Percentiles rank a stretch among this genome's conserved stretches.
Evolutionary conservation across 2,888 invertebrate genomes (phyloP).

Genomic region (Protodeltote pygarga): DNA sequence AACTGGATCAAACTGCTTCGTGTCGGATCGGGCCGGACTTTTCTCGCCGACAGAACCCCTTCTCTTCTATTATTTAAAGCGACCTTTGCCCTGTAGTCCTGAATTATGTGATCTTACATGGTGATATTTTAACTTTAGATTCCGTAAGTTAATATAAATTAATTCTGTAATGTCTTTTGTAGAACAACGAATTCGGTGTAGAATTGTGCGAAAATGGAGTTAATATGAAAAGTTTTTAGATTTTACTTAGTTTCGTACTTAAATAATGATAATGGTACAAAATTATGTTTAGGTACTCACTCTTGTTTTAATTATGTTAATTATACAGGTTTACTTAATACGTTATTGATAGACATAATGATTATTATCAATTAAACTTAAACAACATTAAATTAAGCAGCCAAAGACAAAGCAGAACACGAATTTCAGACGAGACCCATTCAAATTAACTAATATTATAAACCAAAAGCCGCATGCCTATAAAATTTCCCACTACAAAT

Average conservation of each 20-base stretch:
- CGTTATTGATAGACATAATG: not conserved
- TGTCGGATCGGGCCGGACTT: slow-evolving; percentile 54
- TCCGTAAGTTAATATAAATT: slow-evolving; percentile 42
- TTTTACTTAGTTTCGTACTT: not conserved
- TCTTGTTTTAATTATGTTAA: not conserved
- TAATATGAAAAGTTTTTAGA: not conserved
- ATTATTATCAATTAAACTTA: too few species aligned
- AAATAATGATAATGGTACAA: not conserved
- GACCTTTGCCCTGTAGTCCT: slow-evolving; percentile 52
- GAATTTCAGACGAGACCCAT: slow-evolving; percentile 2
- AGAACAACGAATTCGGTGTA: slow-evolving; percentile 16
- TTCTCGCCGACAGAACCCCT: slow-evolving; percentile 60
- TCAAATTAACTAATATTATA: slow-evolving; percentile 38
- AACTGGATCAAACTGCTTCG: slow-evolving; percentile 52
- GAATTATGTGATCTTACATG: slow-evolving; percentile 52
- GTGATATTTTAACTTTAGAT: slow-evolving; percentile 47
- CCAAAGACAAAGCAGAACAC: slow-evolving; percentile 2
- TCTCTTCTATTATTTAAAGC: slow-evolving; percentile 57
- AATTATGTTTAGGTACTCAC: not conserved
- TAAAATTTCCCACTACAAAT: slow-evolving; percentile 61
- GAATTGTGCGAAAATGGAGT: not conserved
- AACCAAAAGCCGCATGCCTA: slow-evolving; percentile 36
- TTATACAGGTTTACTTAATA: not conserved
- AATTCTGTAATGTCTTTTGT: slow-evolving; percentile 34
- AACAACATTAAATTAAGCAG: not conserved